Base-by-base conservation (phyloP, 1,140 invertebrate genomes). In the Caenorhabditis inopinata region DNA sequence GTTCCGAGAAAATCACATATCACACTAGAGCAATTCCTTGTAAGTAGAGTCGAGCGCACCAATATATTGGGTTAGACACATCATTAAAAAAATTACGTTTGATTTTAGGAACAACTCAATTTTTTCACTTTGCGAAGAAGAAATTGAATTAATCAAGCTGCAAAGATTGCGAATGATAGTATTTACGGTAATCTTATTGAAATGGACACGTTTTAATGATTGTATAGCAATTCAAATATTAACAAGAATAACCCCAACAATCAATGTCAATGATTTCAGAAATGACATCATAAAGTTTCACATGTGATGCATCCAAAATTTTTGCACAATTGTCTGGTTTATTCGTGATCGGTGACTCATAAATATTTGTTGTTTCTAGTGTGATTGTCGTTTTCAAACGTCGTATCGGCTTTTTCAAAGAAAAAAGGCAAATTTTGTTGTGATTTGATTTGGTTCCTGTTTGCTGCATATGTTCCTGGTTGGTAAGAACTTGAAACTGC, bases 381-480 rank as follows among this genome's bases (percentile, higher is more conserved):
- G 48, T 51, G 48, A 51, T 23, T 23, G 21, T 23, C 48, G 27
- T 14, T 51, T 51, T 21, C 21, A 23, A 51, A 51, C 48, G 27
- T 18, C n/a, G 4, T 58, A 14, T 58, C 6, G 25, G 27, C 2
- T 16, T 58, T 29, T n/a, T 25, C 51, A 6, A 32, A n/a, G 1
- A 32, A 32, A 58, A 51, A 1, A 7, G 7, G 7, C 12, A 25
- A 11, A 32, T 25, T 58, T 58, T 58, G 51, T 58, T 58, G 51
- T 58, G 27, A 14, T 58, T 58, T 58, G 14, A 14, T 27, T 38
- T 68, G 18, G 21, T 23, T 51, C 21, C 38, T 14, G 14, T 7
- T 42, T 68, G 58, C 58, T 38, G 38, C 58, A 68, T 21, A 18
- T 68, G 58, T 68, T 68, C 32, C 58, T 68, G 32, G 58, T 68